Percentiles rank a stretch among this genome's conserved stretches.
These are phyloP conservation scores for Meteorus sp. DNA, from an alignment of 1,140 invertebrate species.

Conservation along the genomic window DNA sequence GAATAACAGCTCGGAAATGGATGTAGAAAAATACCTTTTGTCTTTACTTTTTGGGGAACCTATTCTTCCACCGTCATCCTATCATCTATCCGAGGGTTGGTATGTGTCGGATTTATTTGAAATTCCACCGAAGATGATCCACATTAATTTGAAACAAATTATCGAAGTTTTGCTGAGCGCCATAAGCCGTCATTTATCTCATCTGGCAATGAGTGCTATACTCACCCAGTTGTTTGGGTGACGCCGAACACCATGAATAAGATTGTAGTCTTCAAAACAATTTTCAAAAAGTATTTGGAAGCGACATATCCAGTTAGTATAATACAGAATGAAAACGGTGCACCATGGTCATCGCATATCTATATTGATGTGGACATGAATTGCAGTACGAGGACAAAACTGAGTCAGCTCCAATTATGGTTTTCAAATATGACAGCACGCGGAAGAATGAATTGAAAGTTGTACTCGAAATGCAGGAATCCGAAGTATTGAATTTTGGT, in stretches of 20 bases:
- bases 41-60: slow-evolving; percentile 45
- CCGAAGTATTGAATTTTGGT: slow-evolving; percentile 50
- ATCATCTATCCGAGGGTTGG: slow-evolving; percentile 43
- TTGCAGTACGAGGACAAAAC: slow-evolving; percentile 53
- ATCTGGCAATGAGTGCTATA: slow-evolving; percentile 39
- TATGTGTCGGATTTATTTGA: slow-evolving; percentile 26
- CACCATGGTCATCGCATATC: no score
- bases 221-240: slow-evolving; percentile 49
- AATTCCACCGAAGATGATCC: neutral
- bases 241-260: slow-evolving; percentile 51
- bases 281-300: slow-evolving; percentile 49
- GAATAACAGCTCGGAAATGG: slow-evolving; percentile 35
- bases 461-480: slow-evolving; percentile 45
- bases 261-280: slow-evolving; percentile 40
- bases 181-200: slow-evolving; percentile 43
- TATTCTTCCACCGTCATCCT: slow-evolving; percentile 34
- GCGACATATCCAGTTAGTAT: slow-evolving; percentile 45
- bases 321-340: slow-evolving; percentile 8
- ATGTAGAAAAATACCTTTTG: slow-evolving; percentile 46
- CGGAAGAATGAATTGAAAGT: slow-evolving; percentile 50
- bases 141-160: slow-evolving; percentile 7
- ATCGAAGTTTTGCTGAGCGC: slow-evolving; percentile 37
- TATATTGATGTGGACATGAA: slow-evolving; percentile 4
- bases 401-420: slow-evolving; percentile 42
- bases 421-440: slow-evolving; percentile 56